Evolutionary conservation across 2,113 vertebrate species (phyloP), one percentile per base, ranked within the genome.

Genomic region (Piprites chloris): DNA sequence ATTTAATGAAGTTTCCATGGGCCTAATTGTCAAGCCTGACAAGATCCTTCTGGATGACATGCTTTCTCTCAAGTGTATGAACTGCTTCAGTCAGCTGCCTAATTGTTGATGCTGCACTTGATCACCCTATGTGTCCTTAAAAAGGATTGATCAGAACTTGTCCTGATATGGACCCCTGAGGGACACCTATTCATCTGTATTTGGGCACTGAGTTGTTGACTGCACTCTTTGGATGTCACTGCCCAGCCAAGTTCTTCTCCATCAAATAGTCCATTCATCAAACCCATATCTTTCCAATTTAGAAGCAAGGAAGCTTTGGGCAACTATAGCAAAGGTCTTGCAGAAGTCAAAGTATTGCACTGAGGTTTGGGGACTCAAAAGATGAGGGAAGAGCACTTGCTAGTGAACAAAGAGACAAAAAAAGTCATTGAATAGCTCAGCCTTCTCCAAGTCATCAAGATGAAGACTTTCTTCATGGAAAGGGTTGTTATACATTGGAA

Each of bases 21-120:
- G 17, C 11, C n/a, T 39, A 12, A 19, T 63, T 69, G 44, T 92
- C n/a, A 47, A 79, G 8, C 15, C 5, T 75, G 41, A 66, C 50
- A 39, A 33, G 11, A n/a, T 74, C 21, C 4, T 19, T 65, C 11
- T 59, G 8, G 27, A n/a, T 59, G 39, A 46, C 27, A 32, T 35
- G 2, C 9, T 9, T 53, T 59, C n/a, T 68, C 18, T 14, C n/a
- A 30, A 47, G 27, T 0, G 1, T n/a, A 9, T 42, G n/a, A n/a
- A 8, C 28, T 46, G 6, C 20, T 85, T 42, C 24, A n/a, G 27
- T 66, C 8, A n/a, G 9, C 24, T 10, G 12, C 11, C 21, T 27
- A 20, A 13, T 27, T 87, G 19, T 33, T 44, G 32, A 83, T 18
- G 9, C 12, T 84, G 28, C 18, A 18, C 11, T 82, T 0, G 0